phyloP scores from a whole-genome alignment of 2,797 vertebrate species.

The Yasuhikotakia modesta region DNA sequence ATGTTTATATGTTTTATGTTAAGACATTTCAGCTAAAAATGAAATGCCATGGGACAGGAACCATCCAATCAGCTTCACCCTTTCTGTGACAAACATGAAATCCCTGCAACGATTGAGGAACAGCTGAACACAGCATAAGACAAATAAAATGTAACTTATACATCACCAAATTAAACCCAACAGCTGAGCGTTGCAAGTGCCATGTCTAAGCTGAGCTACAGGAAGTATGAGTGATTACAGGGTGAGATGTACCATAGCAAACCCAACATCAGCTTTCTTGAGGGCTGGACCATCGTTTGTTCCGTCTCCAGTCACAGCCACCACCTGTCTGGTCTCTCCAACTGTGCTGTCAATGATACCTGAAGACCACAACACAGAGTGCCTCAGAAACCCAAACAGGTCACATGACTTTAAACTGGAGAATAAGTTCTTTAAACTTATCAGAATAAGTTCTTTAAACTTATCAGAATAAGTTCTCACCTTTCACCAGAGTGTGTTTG shows the following conservation, averaged over 20 bases:
- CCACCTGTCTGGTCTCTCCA: constrained; percentile 90
- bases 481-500: constrained; percentile 98
- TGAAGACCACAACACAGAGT: constrained; percentile 59
- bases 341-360: constrained; percentile 97
- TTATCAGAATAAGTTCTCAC: too few species aligned
- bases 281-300: constrained; percentile 96
- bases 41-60: too few species aligned
- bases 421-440: too few species aligned
- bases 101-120: too few species aligned
- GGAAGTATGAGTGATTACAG: neutral
- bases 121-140: too few species aligned
- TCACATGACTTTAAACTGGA: neutral
- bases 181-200: neutral
- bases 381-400: neutral
- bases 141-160: too few species aligned
- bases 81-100: too few species aligned
- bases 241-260: constrained; percentile 90
- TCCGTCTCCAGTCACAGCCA: constrained; percentile 96
- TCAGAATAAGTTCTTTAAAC: too few species aligned
- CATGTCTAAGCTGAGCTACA: neutral
- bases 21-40: too few species aligned
- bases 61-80: too few species aligned
- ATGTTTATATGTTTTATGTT: too few species aligned
- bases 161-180: neutral
- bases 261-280: constrained; percentile 97